phyloP scores from a whole-genome alignment of 2,888 invertebrate genomes.

The Anthophora plumipes region DNA sequence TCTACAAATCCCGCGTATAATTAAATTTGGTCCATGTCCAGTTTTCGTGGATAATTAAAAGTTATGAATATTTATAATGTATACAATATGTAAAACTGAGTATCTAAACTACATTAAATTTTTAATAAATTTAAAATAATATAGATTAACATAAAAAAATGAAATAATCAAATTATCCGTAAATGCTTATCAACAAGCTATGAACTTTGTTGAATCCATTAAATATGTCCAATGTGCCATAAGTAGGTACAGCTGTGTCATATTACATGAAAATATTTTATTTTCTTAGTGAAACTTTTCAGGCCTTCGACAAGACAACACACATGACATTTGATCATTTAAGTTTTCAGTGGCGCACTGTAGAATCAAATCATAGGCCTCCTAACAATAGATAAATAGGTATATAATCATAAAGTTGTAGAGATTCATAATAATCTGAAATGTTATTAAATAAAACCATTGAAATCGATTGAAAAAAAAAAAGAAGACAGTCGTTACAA shows the following conservation, averaged over 20 bases:
- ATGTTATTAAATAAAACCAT: neutral
- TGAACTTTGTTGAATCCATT: slow-evolving; percentile 23
- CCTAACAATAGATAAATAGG: slow-evolving; percentile 71
- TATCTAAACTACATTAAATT: slow-evolving; percentile 6
- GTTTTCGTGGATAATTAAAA: slow-evolving; percentile 24
- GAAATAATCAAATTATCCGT: slow-evolving; percentile 25
- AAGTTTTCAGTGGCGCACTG: slow-evolving; percentile 61
- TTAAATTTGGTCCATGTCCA: slow-evolving; percentile 49
- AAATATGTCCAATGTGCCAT: slow-evolving; percentile 53
- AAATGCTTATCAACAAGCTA: slow-evolving; percentile 24
- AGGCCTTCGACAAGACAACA: slow-evolving; percentile 53
- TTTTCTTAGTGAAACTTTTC: slow-evolving; percentile 53
- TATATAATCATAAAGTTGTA: slow-evolving; percentile 64
- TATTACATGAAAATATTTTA: slow-evolving; percentile 64
- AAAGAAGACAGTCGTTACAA: neutral
- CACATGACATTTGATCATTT: slow-evolving; percentile 46
- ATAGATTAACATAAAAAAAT: slow-evolving; percentile 5
- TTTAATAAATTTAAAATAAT: slow-evolving; percentile 13
- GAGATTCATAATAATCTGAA: slow-evolving; percentile 65
- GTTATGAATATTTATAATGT: slow-evolving; percentile 20
- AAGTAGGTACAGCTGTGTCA: slow-evolving; percentile 62
- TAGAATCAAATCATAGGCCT: slow-evolving; percentile 73
- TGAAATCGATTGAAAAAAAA: slow-evolving; percentile 2
- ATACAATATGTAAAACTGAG: slow-evolving; percentile 19
- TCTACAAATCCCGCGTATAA: slow-evolving; percentile 15